These are phyloP conservation scores for Hyphantria cunea DNA, from an alignment of 1,140 invertebrate species.

Conservation along the genomic window DNA sequence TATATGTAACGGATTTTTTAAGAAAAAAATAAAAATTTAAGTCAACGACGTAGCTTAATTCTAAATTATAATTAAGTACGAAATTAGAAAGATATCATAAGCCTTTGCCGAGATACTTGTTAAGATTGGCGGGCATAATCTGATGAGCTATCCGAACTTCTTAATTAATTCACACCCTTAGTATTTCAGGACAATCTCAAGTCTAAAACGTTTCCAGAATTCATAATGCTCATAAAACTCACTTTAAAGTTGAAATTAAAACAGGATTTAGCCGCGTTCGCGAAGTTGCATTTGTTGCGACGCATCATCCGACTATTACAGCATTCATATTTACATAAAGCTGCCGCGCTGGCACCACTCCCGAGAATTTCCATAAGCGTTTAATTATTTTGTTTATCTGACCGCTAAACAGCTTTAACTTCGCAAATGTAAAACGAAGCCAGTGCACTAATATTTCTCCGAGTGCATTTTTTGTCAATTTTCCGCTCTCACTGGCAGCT, in stretches of 20 bases:
- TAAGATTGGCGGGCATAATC: background rate
- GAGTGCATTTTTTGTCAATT: constrained; percentile 11
- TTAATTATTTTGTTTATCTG: constrained; percentile 73
- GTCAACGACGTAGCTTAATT: too few species aligned
- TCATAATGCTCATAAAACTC: constrained; percentile 25
- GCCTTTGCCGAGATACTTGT: background rate
- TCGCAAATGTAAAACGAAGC: constrained; percentile 29
- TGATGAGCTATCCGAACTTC: background rate
- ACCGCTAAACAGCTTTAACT: constrained; percentile 64
- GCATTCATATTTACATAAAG: constrained; percentile 56
- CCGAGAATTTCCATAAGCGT: constrained; percentile 58
- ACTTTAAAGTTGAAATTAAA: constrained; percentile 33
- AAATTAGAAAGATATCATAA: too few species aligned
- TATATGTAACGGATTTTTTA: too few species aligned
- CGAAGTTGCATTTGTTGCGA: constrained; percentile 36
- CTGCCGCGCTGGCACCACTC: constrained; percentile 45
- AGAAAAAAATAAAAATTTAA: too few species aligned
- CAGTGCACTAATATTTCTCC: constrained; percentile 18
- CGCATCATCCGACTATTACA: constrained; percentile 25
- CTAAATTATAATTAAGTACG: too few species aligned
- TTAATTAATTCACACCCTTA: background rate
- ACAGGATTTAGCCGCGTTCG: constrained; percentile 32
- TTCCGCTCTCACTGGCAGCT: constrained; percentile 8
- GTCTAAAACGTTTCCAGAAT: constrained; percentile 9
- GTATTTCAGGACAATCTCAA: constrained; percentile 6